A percentile compares a stretch with the other conserved stretches of the same genome.
phyloP scores from a whole-genome alignment of 2,797 vertebrate species.

The Coranthus polyacanthus region DNA sequence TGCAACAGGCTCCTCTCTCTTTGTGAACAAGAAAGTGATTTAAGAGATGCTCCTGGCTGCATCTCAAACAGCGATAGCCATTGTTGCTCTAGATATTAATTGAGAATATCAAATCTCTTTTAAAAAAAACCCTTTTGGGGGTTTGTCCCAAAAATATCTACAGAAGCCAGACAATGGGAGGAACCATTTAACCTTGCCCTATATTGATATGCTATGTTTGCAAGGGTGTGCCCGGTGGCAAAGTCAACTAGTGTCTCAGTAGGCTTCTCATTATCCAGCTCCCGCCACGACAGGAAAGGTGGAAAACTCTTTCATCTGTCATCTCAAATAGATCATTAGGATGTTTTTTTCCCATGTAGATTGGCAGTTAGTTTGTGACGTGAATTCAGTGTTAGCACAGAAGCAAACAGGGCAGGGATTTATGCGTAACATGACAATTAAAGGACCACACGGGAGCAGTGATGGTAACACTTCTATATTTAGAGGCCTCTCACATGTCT shows the following conservation, averaged over 20 bases:
- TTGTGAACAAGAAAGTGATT: constrained; percentile 24
- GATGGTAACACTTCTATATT: constrained; percentile 80
- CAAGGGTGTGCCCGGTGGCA: constrained; percentile 78
- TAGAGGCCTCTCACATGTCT: constrained; percentile 82
- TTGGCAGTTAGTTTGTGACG: constrained; percentile 44
- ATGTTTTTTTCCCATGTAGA: constrained; percentile 52
- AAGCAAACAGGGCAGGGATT: constrained; percentile 56
- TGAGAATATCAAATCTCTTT: constrained; percentile 53
- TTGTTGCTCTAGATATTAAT: constrained; percentile 56
- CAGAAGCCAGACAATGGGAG: constrained; percentile 66
- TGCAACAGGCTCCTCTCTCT: constrained; percentile 29
- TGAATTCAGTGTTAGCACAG: constrained; percentile 30
- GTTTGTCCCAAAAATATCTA: constrained; percentile 73
- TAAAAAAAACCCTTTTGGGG: constrained; percentile 48
- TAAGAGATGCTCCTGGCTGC: constrained; percentile 16
- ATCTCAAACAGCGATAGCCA: constrained; percentile 35
- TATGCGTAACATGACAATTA: constrained; percentile 73
- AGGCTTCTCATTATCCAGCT: constrained; percentile 77
- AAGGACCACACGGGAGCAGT: constrained; percentile 68
- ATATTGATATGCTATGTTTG: constrained; percentile 74
- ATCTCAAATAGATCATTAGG: constrained; percentile 60
- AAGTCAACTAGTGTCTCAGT: constrained; percentile 79
- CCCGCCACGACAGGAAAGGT: constrained; percentile 71
- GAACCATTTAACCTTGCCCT: constrained; percentile 82
- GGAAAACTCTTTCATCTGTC: constrained; percentile 71